phyloP scores from a whole-genome alignment of 2,113 vertebrate species.

The Sphyrna mokarran region DNA sequence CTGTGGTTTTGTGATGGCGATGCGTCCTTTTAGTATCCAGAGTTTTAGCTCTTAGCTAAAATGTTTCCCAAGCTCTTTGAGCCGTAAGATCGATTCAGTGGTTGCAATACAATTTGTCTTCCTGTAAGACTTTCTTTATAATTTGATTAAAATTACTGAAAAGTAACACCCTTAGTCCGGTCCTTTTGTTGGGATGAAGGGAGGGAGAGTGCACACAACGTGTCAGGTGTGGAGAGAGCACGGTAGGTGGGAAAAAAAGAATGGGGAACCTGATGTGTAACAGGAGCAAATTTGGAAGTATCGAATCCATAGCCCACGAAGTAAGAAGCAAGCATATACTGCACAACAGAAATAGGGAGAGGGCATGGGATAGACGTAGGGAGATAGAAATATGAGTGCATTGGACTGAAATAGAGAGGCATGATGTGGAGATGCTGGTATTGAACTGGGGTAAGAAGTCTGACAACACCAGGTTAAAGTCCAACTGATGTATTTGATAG shows the following conservation, averaged over 20 bases:
- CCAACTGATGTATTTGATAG: too few species aligned
- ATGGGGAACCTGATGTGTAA: background rate
- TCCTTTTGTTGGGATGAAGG: background rate
- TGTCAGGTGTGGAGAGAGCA: background rate
- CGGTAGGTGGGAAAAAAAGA: background rate
- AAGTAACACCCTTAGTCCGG: background rate
- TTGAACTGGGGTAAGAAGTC: too few species aligned
- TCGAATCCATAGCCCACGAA: background rate
- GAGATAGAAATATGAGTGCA: background rate
- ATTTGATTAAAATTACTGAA: slow-evolving; percentile 34
- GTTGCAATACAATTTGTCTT: slow-evolving; percentile 38
- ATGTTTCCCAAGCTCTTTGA: slow-evolving; percentile 30
- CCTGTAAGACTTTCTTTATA: slow-evolving; percentile 38
- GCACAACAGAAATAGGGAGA: background rate
- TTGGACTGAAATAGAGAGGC: too few species aligned
- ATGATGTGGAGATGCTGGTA: too few species aligned
- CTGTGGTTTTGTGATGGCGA: slow-evolving; percentile 29
- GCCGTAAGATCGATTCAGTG: slow-evolving; percentile 34
- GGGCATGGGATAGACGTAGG: background rate
- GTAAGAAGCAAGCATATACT: background rate
- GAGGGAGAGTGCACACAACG: background rate
- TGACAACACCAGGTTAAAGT: too few species aligned
- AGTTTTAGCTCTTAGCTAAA: slow-evolving; percentile 37
- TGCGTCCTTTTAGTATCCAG: slow-evolving; percentile 9
- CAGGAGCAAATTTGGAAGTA: background rate